Base-by-base conservation (phyloP, 2,797 vertebrate species). In the Syndactyla subalaris region DNA sequence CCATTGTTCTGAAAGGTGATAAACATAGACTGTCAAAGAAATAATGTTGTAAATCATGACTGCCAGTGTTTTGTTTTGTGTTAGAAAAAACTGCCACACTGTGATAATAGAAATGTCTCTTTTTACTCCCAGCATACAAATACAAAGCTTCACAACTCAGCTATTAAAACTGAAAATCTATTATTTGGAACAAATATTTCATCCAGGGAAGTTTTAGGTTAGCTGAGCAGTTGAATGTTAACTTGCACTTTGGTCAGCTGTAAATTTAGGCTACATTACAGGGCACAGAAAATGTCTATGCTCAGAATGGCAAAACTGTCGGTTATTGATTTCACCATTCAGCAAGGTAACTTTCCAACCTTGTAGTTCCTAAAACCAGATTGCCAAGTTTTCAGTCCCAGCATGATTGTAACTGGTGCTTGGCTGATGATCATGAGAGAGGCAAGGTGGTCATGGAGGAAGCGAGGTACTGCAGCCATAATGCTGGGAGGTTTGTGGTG, bases 1-100 rank as follows among this genome's bases (percentile, higher is more conserved):
- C 76, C 63, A 59, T 95, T 97, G 17, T 95, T 97, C 92, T 66
- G 23, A 88, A 94, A 92, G 65, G 52, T 68, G 41, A 89, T 94
- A 97, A 97, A 96, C 80, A 96, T 97, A 95, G 85, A 78, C 78
- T 95, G 71, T 93, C 90, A 92, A 32, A 39, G 19, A n/a, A 77
- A 14, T 54, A 95, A 95, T 91, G 84, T 84, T 68, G 75, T 92
- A 94, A 96, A 95, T 93, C 41, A 68, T 72, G 52, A 66, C 85
- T 95, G 85, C 95, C 9, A 45, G 34, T 58, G 29, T 41, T 85
- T 96, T 95, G 54, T 86, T 97, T 97, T 92, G 59, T 66, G 27
- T 80, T 91, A 92, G 81, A 68, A 95, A 89, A 96, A 93, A 81
- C 43, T 59, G 22, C 36, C 41, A 36, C 52, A 77, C 82, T 96